Evolutionary conservation across 2,888 invertebrate genomes (phyloP).

Genomic region (Callimorpha dominula): DNA sequence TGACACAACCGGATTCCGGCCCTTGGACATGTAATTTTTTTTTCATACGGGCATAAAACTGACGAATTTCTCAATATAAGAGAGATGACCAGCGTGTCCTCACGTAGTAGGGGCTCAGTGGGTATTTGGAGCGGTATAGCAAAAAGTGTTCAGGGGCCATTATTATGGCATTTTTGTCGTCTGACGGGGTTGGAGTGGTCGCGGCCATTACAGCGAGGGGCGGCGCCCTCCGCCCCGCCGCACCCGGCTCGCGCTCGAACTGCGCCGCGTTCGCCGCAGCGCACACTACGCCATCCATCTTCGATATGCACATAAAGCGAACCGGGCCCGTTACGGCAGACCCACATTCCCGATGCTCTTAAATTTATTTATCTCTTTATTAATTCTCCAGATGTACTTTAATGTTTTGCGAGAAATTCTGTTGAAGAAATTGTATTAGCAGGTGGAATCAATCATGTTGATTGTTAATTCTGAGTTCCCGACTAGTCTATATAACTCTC

Average conservation of each 20-base stretch:
- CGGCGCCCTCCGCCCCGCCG: constrained; percentile 51
- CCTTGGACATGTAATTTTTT: constrained; percentile 73
- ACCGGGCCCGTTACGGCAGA: constrained; percentile 84
- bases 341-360: constrained; percentile 85
- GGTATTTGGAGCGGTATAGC: constrained; percentile 85
- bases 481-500: background rate
- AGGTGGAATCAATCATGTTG: constrained; percentile 33
- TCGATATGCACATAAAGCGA: constrained; percentile 86
- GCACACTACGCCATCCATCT: constrained; percentile 82
- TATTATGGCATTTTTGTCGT: constrained; percentile 88
- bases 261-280: constrained; percentile 62
- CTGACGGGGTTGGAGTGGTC: constrained; percentile 83
- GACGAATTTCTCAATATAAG: constrained; percentile 87
- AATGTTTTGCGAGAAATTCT: constrained; percentile 72
- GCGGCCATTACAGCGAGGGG: constrained; percentile 80
- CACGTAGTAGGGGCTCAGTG: constrained; percentile 80
- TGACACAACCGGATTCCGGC: constrained; percentile 85
- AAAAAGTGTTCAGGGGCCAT: constrained; percentile 86
- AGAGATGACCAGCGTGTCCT: constrained; percentile 83
- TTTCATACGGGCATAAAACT: constrained; percentile 80
- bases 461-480: background rate
- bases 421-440: constrained; percentile 39
- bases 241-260: constrained; percentile 50
- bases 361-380: constrained; percentile 87
- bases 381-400: constrained; percentile 84